These are phyloP conservation scores for Patella ulyssiponensis DNA, from an alignment of 2,888 invertebrate genomes.

Conservation along the genomic window DNA sequence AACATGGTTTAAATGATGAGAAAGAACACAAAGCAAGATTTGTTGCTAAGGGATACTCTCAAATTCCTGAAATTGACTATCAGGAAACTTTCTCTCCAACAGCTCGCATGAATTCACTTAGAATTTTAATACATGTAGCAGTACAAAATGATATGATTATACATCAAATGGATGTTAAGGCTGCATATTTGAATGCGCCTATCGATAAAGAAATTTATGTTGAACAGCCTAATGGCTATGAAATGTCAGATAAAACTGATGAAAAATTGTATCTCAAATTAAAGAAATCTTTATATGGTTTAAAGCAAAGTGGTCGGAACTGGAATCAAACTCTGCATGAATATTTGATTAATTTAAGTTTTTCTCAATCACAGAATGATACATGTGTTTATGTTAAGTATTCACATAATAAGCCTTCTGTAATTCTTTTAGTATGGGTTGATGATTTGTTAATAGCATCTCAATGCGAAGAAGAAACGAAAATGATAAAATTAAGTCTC, in stretches of 20 bases:
- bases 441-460: slow-evolving; percentile 27
- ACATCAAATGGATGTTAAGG: slow-evolving; percentile 21
- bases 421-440: slow-evolving; percentile 26
- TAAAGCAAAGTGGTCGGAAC: slow-evolving; percentile 16
- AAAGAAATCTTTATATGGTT: slow-evolving; percentile 24
- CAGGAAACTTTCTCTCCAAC: slow-evolving; percentile 23
- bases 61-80: slow-evolving; percentile 21
- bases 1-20: not conserved
- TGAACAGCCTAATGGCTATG: slow-evolving; percentile 25
- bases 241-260: slow-evolving; percentile 3
- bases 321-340: slow-evolving; percentile 14
- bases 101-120: slow-evolving; percentile 12
- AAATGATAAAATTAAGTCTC: not conserved
- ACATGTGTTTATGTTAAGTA: slow-evolving; percentile 9
- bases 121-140: not conserved
- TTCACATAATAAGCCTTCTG: not conserved
- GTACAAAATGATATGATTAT: slow-evolving; percentile 7
- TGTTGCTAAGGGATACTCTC: slow-evolving; percentile 22
- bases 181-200: slow-evolving; percentile 24
- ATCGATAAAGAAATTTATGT: slow-evolving; percentile 26
- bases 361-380: slow-evolving; percentile 4
- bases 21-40: slow-evolving; percentile 8
- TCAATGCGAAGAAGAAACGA: slow-evolving; percentile 5
- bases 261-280: slow-evolving; percentile 17
- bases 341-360: slow-evolving; percentile 10